Percentiles rank a stretch among this genome's conserved stretches.
Evolutionary conservation across 2,888 invertebrate genomes (phyloP).

Genomic region (Athetis lepigone): DNA sequence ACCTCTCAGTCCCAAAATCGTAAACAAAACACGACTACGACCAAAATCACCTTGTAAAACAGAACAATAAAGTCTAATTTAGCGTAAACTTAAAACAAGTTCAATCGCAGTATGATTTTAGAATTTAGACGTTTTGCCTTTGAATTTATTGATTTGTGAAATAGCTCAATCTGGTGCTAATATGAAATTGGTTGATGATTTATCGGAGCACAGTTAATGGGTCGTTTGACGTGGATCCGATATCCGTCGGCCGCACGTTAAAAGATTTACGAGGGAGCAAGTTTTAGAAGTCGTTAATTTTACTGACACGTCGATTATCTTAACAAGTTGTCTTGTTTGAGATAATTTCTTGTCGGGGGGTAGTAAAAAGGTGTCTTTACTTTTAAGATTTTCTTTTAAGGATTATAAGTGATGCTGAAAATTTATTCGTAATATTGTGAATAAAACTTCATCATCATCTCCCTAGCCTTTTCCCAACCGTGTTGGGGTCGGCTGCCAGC

Average conservation of each 20-base stretch:
- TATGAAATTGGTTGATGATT: conserved; percentile 51
- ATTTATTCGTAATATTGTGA: too few species aligned
- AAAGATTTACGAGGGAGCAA: conserved; percentile 72
- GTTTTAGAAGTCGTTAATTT: conserved; percentile 70
- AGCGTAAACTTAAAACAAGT: conserved; percentile 14
- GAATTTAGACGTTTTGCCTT: conserved; percentile 11
- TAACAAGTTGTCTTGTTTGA: conserved; percentile 67
- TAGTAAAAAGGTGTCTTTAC: conserved; percentile 19
- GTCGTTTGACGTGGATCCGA: conserved; percentile 55
- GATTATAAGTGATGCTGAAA: neutral
- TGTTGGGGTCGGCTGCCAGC: too few species aligned
- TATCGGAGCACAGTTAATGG: conserved; percentile 57
- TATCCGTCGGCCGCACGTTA: conserved; percentile 64
- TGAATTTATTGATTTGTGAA: conserved; percentile 13
- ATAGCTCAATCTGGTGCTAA: conserved; percentile 36
- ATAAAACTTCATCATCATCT: too few species aligned
- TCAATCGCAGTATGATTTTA: neutral
- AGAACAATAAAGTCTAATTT: conserved; percentile 24
- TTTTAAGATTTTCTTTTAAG: conserved; percentile 17
- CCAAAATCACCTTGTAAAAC: conserved; percentile 22
- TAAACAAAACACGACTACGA: conserved; percentile 28
- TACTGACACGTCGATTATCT: conserved; percentile 70
- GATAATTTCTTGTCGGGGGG: conserved; percentile 59
- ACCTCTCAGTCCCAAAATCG: conserved; percentile 43
- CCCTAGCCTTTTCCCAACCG: too few species aligned